phyloP scores from a whole-genome alignment of 2,797 vertebrate genomes.

The Enoplosus armatus region DNA sequence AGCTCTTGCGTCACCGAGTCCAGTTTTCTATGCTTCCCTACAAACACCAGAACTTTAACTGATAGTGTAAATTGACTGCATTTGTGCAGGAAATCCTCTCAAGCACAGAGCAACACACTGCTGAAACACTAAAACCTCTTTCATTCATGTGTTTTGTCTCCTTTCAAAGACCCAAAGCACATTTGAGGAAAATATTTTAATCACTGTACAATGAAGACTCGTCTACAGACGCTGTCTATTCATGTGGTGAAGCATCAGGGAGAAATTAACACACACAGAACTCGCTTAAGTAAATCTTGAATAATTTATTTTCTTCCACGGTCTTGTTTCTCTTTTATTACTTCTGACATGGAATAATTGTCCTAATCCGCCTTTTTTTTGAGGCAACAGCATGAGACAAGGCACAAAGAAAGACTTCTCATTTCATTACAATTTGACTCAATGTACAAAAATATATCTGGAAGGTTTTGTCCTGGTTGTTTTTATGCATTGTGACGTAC shows the following conservation, averaged over 20 bases:
- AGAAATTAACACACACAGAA: slow-evolving; percentile 45
- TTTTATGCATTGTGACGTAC: neutral
- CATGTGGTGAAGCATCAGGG: slow-evolving; percentile 1
- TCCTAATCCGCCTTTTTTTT: neutral
- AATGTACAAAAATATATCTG: slow-evolving; percentile 47
- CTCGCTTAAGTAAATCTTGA: slow-evolving; percentile 39
- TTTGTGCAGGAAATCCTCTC: neutral
- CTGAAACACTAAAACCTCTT: neutral
- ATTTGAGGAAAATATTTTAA: neutral
- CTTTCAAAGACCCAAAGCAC: neutral
- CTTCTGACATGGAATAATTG: slow-evolving; percentile 30
- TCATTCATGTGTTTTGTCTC: neutral
- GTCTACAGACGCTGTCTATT: slow-evolving; percentile 3
- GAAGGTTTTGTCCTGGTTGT: neutral
- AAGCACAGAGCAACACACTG: neutral
- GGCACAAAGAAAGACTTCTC: neutral
- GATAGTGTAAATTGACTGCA: neutral
- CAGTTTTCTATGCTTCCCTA: neutral
- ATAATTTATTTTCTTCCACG: slow-evolving; percentile 60
- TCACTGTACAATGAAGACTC: neutral
- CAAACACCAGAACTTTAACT: neutral
- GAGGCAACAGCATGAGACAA: slow-evolving; percentile 8
- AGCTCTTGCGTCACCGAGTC: slow-evolving; percentile 28
- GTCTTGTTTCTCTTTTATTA: slow-evolving; percentile 19
- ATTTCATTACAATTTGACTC: slow-evolving; percentile 9